phyloP scores from a whole-genome alignment of 2,113 vertebrate species.

The Callipepla squamata region DNA sequence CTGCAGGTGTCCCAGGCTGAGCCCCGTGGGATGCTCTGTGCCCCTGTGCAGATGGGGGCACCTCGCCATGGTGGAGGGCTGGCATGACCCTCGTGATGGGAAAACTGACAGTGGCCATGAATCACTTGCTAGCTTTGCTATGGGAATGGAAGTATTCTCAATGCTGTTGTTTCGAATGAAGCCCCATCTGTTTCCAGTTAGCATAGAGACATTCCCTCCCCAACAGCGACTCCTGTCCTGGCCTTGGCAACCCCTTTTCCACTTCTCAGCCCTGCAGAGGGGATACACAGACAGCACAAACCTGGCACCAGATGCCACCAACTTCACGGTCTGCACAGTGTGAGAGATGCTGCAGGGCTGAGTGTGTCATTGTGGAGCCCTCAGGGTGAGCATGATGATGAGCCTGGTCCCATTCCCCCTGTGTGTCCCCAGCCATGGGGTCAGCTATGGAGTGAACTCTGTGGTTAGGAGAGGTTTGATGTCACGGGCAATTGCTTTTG shows the following conservation, averaged over 20 bases:
- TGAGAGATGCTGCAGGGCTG: neutral
- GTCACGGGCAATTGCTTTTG: neutral
- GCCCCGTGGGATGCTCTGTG: constrained; percentile 20
- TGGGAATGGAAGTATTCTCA: neutral
- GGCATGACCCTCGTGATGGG: neutral
- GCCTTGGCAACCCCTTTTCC: constrained; percentile 1
- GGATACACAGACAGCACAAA: neutral
- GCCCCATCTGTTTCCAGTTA: constrained; percentile 15
- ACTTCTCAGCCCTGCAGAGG: neutral
- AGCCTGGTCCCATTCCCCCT: neutral
- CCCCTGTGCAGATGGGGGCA: neutral
- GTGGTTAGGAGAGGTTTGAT: neutral
- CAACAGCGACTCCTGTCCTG: neutral
- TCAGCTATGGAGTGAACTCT: neutral
- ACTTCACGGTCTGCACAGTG: neutral
- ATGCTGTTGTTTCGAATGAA: neutral
- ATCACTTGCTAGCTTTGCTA: neutral
- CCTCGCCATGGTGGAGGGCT: rapidly evolving
- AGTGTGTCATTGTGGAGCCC: neutral
- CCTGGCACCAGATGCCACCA: neutral
- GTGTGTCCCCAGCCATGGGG: neutral
- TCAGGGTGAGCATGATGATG: neutral
- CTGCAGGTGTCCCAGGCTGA: constrained; percentile 30
- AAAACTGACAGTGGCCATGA: neutral
- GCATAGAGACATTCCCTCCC: neutral